Base-by-base conservation (phyloP, 2,113 vertebrate species). In the Dipodomys ordii region DNA sequence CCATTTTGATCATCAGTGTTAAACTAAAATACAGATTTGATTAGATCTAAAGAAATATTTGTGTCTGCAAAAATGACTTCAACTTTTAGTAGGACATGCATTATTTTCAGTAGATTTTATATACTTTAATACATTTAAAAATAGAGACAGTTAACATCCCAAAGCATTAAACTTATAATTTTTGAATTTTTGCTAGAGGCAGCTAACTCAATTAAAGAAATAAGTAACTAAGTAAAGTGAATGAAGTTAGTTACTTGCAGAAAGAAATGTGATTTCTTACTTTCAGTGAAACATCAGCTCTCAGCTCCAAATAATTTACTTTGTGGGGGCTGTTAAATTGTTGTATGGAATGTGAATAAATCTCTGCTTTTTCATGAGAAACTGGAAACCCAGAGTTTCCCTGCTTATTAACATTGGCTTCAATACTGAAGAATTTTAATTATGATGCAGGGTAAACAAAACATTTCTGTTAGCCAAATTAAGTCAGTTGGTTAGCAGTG, bases 371-470 rank as follows among this genome's bases (percentile, higher is more conserved):
- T 73, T 69, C 46, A 39, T 60, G 12, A 73, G 20, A 68, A 78
- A 78, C n/a, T 81, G 16, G 16, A 77, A 87, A 74, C 10, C 30
- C 10, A 35, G 16, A 72, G 7, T 57, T 53, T 80, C 20, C 44
- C 27, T 86, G 77, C 19, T 91, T 49, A 74, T 83, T 68, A 64
- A 89, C 46, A 72, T 46, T 64, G 92, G n/a, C 39, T 73, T 77
- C 27, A 81, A 71, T 60, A 65, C 25, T 84, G 67, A 69, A 72
- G 13, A 81, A 62, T 81, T n/a, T 93, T 46, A 81, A 49, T 90
- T 83, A 79, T 67, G 57, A n/a, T 35, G 25, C 4, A 25, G 8
- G 32, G 78, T 25, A 83, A 94, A 62, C 13, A 49, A 68, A 85
- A 15, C 11, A 78, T 74, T 32, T 25, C 57, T 30, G 13, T 13